Evolutionary conservation across 2,888 invertebrate genomes (phyloP), one percentile per base, ranked within the genome.

Genomic region (Steinernema hermaphroditum): DNA sequence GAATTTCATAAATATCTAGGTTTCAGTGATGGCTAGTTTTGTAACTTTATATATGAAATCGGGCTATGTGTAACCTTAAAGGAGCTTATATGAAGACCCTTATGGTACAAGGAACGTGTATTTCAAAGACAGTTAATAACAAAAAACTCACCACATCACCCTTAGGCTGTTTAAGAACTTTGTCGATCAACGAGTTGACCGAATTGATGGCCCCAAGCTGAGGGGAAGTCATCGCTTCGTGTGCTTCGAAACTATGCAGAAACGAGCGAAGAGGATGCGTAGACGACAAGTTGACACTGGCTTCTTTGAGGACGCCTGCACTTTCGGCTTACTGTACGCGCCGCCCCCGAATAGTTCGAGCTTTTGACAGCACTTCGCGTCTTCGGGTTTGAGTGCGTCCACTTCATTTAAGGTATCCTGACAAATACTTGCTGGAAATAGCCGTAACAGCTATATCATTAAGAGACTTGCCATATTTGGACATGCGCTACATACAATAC

Each of bases 141-240:
- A 37, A 37, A 32, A 37, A 72, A 79, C 85, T 80, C 68, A 85
- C 85, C 76, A 85, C 79, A 75, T 85, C 85, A 73, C 85, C 85
- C 71, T 83, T 85, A 22, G 85, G 85, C 73, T 85, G 85, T 34
- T 79, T 79, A 73, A 85, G 85, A n/a, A 83, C 79, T 73, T 81
- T 83, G 72, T 79, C 77, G 68, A 85, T 83, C 57, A 85, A 75
- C 70, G 76, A 78, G 69, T 83, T 85, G 54, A 84, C 83, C 72
- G 81, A 77, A 73, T 76, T 78, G 77, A 85, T 83, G 68, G 84
- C 83, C 44, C 85, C 85, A 68, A 85, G 73, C 41, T 83, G 84
- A 49, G 78, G 74, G 62, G 80, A 77, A 82, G 83, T 83, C 71
- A 37, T 72, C 22, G 24, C 49, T 34, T 72, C 69, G 69, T 71